Base-by-base conservation (phyloP, 2,113 vertebrate species). In the Sceloporus undulatus region DNA sequence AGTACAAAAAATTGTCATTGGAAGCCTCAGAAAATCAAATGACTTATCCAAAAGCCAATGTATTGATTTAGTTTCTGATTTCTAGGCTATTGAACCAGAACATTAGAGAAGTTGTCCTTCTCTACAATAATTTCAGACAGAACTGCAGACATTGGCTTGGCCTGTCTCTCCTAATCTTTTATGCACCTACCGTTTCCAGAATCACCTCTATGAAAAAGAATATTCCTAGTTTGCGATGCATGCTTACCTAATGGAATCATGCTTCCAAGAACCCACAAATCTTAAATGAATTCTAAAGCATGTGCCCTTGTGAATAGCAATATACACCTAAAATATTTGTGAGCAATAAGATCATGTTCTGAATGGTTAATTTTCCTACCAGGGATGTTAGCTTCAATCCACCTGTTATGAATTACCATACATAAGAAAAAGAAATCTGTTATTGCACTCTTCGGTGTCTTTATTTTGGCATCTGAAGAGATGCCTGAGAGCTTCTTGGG, bases 381-480 rank as follows among this genome's bases (percentile, higher is more conserved):
- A 81, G 92, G 90, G 70, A 92, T 93, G 94, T 95, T 94, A 92
- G 79, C 89, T 88, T 85, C 10, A 42, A 86, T 82, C 82, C 21
- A 27, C 68, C 94, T 88, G 40, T 27, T 90, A 88, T 89, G 79
- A 87, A 87, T 92, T 84, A 86, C 19, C 10, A 0, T 76, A 81
- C 23, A 0, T 79, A 84, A 91, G 90, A 91, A 93, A 91, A 93
- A 79, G 34, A 80, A 87, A 79, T 88, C 74, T 88, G 94, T 92
- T 91, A 93, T 96, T 95, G 93, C 86, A 87, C 89, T 88, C 88
- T 88, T 86, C 66, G 16, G 54, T 89, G 94, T 93, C 85, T 84
- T 90, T 91, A 89, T 90, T 52, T 2, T 91, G 92, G 91, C 93
- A 89, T 88, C 94, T 89, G 94, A 96, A 95, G 92, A 95, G 82